Evolutionary conservation across 2,797 vertebrate genomes (phyloP).

Genomic region (Malurus leucopterus): DNA sequence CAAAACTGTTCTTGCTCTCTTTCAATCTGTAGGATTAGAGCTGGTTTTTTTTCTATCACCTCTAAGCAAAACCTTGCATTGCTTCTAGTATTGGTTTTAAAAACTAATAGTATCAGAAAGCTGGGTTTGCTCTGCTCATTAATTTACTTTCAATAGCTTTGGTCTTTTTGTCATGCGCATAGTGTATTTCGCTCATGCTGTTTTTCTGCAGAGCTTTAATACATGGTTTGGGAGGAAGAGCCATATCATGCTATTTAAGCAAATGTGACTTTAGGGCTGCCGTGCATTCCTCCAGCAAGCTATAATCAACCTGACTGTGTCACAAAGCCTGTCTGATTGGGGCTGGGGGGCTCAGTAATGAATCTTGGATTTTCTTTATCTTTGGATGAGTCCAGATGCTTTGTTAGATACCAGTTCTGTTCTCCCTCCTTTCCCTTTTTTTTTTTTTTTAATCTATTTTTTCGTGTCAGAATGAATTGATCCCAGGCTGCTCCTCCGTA

Average conservation of each 20-base stretch:
- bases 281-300: not conserved
- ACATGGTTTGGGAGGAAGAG: not conserved
- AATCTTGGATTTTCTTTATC: slow-evolving; percentile 50
- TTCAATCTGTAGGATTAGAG: not conserved
- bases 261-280: slow-evolving; percentile 33
- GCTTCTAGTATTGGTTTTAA: not conserved
- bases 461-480: slow-evolving; percentile 61
- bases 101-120: not conserved
- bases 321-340: not conserved
- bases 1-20: not conserved
- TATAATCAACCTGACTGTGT: not conserved
- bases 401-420: slow-evolving; percentile 46
- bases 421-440: not conserved
- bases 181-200: not conserved
- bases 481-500: slow-evolving; percentile 51
- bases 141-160: not conserved
- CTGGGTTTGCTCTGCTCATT: not conserved
- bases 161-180: not conserved
- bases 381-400: slow-evolving; percentile 59
- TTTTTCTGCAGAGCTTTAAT: slow-evolving; percentile 21
- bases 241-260: slow-evolving; percentile 23
- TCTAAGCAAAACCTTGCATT: not conserved
- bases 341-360: slow-evolving; percentile 8
- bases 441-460: slow-evolving; percentile 17
- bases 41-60: not conserved